These are phyloP conservation scores for Lingula anatina DNA, from an alignment of 2,888 invertebrate species.

Conservation along the genomic window DNA sequence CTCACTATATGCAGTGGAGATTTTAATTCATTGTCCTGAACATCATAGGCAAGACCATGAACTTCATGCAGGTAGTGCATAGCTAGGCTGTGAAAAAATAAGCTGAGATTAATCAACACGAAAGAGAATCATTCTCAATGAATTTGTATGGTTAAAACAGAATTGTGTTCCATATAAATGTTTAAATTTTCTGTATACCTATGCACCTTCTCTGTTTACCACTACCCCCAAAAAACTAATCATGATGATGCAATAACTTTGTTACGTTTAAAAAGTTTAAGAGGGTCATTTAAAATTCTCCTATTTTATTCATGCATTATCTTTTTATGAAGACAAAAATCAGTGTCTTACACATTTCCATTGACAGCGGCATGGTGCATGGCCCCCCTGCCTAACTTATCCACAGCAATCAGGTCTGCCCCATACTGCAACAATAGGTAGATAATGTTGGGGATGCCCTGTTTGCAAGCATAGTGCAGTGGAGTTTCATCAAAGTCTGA, in stretches of 20 bases:
- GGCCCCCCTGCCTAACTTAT: slow-evolving; percentile 30
- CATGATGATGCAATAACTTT: too few relatives aligned
- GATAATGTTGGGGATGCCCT: slow-evolving; percentile 33
- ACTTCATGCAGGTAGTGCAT: background rate
- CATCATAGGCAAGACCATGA: background rate
- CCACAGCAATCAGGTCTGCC: slow-evolving; percentile 27
- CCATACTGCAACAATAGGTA: slow-evolving; percentile 31
- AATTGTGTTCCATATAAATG: too few relatives aligned
- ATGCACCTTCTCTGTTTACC: too few relatives aligned
- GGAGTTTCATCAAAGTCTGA: slow-evolving; percentile 44
- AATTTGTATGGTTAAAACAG: too few relatives aligned
- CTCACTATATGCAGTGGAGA: background rate
- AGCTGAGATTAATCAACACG: too few relatives aligned
- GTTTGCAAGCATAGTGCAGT: slow-evolving; percentile 42
- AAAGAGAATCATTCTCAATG: too few relatives aligned
- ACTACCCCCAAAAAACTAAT: too few relatives aligned
- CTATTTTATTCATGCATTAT: too few relatives aligned
- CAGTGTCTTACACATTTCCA: slow-evolving; percentile 48
- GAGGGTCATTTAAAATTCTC: too few relatives aligned
- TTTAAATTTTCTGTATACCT: too few relatives aligned
- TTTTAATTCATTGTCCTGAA: background rate
- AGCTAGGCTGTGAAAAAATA: background rate
- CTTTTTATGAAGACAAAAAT: too few relatives aligned
- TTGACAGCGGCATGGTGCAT: slow-evolving; percentile 43
- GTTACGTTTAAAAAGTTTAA: too few relatives aligned